phyloP scores from a whole-genome alignment of 2,888 invertebrate species.

The Caenorhabditis sp. region DNA sequence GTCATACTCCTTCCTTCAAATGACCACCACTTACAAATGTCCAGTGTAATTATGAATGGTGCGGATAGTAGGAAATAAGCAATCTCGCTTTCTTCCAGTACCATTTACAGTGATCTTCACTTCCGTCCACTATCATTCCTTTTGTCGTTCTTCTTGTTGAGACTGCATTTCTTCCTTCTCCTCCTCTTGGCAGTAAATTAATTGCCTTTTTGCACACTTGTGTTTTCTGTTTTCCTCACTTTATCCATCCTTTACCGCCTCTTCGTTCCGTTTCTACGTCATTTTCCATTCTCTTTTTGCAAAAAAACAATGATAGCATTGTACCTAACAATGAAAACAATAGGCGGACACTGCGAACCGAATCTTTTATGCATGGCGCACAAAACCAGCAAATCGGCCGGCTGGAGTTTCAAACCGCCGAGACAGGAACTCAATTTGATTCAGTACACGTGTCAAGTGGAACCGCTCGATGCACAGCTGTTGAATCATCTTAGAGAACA shows the following conservation, averaged over 20 bases:
- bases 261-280: slow-evolving; percentile 35
- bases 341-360: slow-evolving; percentile 36
- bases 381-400: slow-evolving; percentile 70
- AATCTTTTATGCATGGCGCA: slow-evolving; percentile 67
- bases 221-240: slow-evolving; percentile 22
- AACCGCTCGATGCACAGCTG: slow-evolving; percentile 61
- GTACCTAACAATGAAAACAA: slow-evolving; percentile 56
- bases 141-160: background rate
- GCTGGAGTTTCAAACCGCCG: slow-evolving; percentile 72
- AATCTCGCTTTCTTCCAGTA: slow-evolving; percentile 28
- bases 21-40: slow-evolving; percentile 57
- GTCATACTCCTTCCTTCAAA: slow-evolving; percentile 50
- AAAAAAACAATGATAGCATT: slow-evolving; percentile 21
- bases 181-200: slow-evolving; percentile 41
- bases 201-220: slow-evolving; percentile 44
- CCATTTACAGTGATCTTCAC: slow-evolving; percentile 26
- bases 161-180: too few relatives aligned
- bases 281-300: slow-evolving; percentile 25
- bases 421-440: slow-evolving; percentile 65
- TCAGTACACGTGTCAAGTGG: slow-evolving; percentile 63
- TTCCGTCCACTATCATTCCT: slow-evolving; percentile 35
- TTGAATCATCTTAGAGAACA: slow-evolving; percentile 68
- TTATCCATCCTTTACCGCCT: slow-evolving; percentile 31
- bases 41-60: slow-evolving; percentile 50
- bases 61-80: slow-evolving; percentile 23